Evolutionary conservation across 2,888 invertebrate genomes (phyloP), one percentile per base, ranked within the genome.

Genomic region (Eretmocerus hayati): DNA sequence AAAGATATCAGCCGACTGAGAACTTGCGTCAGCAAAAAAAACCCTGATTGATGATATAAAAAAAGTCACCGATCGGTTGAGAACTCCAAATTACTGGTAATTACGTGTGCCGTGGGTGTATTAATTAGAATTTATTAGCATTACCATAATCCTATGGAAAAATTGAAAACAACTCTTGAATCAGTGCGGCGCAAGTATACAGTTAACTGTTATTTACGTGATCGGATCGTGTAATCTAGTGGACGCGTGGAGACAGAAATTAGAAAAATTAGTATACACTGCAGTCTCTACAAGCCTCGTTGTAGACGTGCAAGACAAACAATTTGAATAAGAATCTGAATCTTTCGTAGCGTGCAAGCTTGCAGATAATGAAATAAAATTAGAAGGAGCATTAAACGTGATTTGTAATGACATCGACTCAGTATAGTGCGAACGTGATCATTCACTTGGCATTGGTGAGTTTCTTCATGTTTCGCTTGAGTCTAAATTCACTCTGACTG

Each of bases 121-220:
- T n/a, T 63, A 67, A 66, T 64, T 63, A 59, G 61, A 56, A 67
- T 66, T 67, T 65, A 66, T 62, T 59, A 54, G 57, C 58, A 54
- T 59, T 58, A 50, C 54, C 62, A 63, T 66, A 62, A 66, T 61
- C 60, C 58, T 51, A 46, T 47, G 53, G 22, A 15, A 30, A 26
- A 36, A 20, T 4, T 26, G 15, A n/a, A 30, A 15, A 23, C 31
- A 16, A 13, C 31, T 16, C 55, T 55, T 32, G 53, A 54, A 53
- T 59, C 58, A 60, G 58, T 58, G 59, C 56, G 48, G 52, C 48
- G 50, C 46, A 56, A 50, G 54, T 57, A 57, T 55, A n/a, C 59
- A 51, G 61, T 65, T 62, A 64, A 66, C 65, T 64, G 63, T 64
- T 64, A 63, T 65, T 64, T 62, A 66, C 62, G 61, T 58, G 57